Conservation (phyloP, 1,140 invertebrate genomes). For the Probaryconus sp. region DNA sequence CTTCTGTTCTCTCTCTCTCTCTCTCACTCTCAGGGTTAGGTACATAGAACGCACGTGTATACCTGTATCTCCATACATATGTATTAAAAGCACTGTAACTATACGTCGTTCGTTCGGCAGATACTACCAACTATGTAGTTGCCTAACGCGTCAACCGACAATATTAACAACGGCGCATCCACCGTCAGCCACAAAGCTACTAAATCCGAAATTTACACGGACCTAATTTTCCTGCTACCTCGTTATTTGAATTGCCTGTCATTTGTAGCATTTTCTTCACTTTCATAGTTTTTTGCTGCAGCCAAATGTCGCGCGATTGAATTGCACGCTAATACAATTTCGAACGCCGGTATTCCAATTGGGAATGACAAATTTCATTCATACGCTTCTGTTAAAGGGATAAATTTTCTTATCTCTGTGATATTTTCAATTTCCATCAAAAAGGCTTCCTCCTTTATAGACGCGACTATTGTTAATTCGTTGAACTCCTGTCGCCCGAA, state of each 20-base stretch:
- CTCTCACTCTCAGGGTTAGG: slow-evolving; percentile 63
- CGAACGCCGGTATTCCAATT: too few species aligned
- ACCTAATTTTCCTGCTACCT: slow-evolving; percentile 54
- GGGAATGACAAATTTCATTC: too few species aligned
- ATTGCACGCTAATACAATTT: too few species aligned
- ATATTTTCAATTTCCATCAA: too few species aligned
- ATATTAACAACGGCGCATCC: slow-evolving; percentile 76
- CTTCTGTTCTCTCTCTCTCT: too few species aligned
- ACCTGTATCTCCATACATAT: slow-evolving; percentile 61
- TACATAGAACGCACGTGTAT: slow-evolving; percentile 56
- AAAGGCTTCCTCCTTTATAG: too few species aligned
- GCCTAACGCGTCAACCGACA: slow-evolving; percentile 71
- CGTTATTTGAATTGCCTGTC: slow-evolving; percentile 48
- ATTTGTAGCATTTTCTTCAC: slow-evolving; percentile 54
- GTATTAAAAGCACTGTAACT: slow-evolving; percentile 57
- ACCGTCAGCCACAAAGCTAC: slow-evolving; percentile 72
- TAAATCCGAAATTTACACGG: slow-evolving; percentile 65
- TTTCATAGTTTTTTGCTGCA: slow-evolving; percentile 14
- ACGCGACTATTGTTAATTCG: too few species aligned
- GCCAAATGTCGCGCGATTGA: too few species aligned
- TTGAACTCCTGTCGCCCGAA: too few species aligned
- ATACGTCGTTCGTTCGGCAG: slow-evolving; percentile 64
- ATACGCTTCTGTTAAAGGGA: too few species aligned
- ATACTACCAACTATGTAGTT: slow-evolving; percentile 70
- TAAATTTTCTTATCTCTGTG: too few species aligned